These are phyloP conservation scores for Timandra comae DNA, from an alignment of 2,888 invertebrate species.

Conservation along the genomic window DNA sequence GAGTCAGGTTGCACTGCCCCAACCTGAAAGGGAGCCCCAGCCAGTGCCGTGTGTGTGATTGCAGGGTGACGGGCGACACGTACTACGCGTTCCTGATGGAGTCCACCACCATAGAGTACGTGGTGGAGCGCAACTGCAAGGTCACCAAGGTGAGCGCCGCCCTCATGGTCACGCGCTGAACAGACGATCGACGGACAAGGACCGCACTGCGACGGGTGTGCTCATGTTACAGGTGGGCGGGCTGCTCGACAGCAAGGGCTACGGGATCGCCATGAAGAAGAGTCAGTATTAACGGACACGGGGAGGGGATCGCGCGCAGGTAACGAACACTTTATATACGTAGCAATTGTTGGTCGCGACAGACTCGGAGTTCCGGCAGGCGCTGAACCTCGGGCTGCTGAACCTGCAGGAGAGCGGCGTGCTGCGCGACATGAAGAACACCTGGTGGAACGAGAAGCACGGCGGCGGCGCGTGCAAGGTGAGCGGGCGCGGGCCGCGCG, in stretches of 20 bases:
- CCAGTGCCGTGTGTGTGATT: neutral
- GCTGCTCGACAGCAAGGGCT: constrained; percentile 88
- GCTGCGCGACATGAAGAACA: constrained; percentile 85
- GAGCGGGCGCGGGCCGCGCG: constrained; percentile 8
- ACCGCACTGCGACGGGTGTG: neutral
- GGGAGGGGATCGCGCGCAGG: neutral
- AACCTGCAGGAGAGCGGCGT: constrained; percentile 90
- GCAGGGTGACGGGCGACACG: constrained; percentile 21
- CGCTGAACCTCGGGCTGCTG: constrained; percentile 87
- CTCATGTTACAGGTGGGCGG: constrained; percentile 77
- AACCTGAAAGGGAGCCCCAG: no score
- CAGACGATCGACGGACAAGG: neutral
- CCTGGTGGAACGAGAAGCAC: constrained; percentile 93
- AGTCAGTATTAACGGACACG: no score
- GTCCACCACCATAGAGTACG: constrained; percentile 91
- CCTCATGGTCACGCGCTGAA: neutral
- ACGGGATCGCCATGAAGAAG: constrained; percentile 90
- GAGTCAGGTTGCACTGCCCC: no score
- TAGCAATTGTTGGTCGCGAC: constrained; percentile 6
- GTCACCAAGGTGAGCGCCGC: constrained; percentile 73
- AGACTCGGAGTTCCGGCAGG: constrained; percentile 85
- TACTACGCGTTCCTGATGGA: constrained; percentile 92
- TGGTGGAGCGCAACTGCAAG: constrained; percentile 83
- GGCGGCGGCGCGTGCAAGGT: constrained; percentile 85
- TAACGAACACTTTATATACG: neutral